Percentiles rank a stretch among this genome's conserved stretches.
These are phyloP conservation scores for Zosterops borbonicus DNA, from an alignment of 2,113 vertebrate species.

Conservation along the genomic window DNA sequence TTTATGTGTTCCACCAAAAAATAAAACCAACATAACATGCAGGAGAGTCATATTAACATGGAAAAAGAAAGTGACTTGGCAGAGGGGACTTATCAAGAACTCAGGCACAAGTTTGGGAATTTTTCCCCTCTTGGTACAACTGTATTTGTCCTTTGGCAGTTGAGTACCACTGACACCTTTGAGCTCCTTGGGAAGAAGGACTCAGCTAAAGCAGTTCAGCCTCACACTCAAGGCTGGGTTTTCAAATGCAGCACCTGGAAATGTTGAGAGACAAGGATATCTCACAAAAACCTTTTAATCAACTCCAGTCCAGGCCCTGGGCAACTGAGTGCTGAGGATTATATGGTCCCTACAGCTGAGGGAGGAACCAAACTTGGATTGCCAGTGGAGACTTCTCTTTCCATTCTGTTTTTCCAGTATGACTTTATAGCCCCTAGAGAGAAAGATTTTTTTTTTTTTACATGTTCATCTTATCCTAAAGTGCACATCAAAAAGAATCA, in stretches of 20 bases:
- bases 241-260: background rate
- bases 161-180: background rate
- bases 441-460: background rate
- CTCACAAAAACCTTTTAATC: background rate
- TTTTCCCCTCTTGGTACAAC: background rate
- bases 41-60: background rate
- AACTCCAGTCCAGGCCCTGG: background rate
- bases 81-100: background rate
- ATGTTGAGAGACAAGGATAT: background rate
- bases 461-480: background rate
- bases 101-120: background rate
- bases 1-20: background rate
- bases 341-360: fast-evolving
- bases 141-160: background rate
- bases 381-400: background rate
- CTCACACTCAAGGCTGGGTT: background rate
- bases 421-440: background rate
- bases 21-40: background rate
- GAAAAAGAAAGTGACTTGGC: background rate
- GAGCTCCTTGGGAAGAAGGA: background rate
- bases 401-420: background rate
- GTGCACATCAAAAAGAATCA: background rate
- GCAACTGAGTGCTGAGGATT: background rate
- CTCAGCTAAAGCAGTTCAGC: background rate
- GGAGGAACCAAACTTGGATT: background rate